A percentile compares a stretch with the other conserved stretches of the same genome.
phyloP scores from a whole-genome alignment of 2,113 vertebrate species.

The Coreoperca whiteheadi region DNA sequence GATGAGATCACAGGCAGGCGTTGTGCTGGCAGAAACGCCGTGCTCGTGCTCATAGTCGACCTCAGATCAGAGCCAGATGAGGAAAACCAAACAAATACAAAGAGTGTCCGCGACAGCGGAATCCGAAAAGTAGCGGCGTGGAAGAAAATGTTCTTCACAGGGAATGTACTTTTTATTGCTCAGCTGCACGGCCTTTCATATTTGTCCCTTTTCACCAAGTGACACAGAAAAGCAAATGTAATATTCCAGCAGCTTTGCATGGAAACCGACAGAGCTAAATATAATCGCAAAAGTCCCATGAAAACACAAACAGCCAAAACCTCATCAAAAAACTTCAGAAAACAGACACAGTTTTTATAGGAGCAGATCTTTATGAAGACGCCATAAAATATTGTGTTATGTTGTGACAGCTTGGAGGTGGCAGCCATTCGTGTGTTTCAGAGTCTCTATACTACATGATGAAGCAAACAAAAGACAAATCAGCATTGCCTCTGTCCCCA shows the following conservation, averaged over 20 bases:
- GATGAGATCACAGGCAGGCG: slow-evolving; percentile 26
- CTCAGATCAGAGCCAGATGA: slow-evolving; percentile 39
- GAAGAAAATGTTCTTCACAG: slow-evolving; percentile 2
- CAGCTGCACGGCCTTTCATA: slow-evolving; percentile 16
- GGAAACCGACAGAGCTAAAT: slow-evolving; percentile 32
- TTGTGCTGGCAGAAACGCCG: neutral
- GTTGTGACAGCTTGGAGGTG: slow-evolving; percentile 54
- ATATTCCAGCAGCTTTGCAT: slow-evolving; percentile 18
- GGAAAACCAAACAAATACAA: slow-evolving; percentile 25
- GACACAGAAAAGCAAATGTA: slow-evolving; percentile 23
- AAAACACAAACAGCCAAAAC: slow-evolving; percentile 43
- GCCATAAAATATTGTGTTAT: slow-evolving; percentile 25
- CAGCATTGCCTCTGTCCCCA: slow-evolving; percentile 2
- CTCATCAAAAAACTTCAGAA: slow-evolving; percentile 31
- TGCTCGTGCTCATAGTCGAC: slow-evolving; percentile 7
- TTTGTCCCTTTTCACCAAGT: slow-evolving; percentile 7
- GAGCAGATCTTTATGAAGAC: slow-evolving; percentile 35
- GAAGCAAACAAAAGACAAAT: slow-evolving; percentile 55
- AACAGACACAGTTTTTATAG: slow-evolving; percentile 6
- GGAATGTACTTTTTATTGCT: slow-evolving; percentile 25
- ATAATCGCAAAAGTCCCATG: neutral
- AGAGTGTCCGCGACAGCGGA: neutral
- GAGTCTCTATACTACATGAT: slow-evolving; percentile 16
- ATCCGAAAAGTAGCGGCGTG: neutral
- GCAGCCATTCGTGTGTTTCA: slow-evolving; percentile 19